Base-by-base conservation (phyloP, 2,888 invertebrate genomes). In the Trisateles emortualis region DNA sequence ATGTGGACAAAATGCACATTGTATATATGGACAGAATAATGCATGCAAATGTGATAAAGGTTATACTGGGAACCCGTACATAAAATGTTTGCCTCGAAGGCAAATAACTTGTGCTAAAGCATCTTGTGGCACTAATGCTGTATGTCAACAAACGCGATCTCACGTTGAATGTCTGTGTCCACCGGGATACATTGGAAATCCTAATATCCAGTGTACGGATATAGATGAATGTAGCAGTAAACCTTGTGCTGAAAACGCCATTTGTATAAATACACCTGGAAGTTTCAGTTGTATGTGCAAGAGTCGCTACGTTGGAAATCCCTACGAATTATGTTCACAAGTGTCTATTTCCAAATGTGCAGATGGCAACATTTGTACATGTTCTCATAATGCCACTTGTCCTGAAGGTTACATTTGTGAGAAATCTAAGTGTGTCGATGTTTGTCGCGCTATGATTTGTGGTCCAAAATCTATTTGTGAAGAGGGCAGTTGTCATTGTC, bases 271-370 rank as follows among this genome's bases (percentile, higher is more conserved):
- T 81, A 96, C 97, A 0, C 95, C 96, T 10, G 98, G 98, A 46
- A 96, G 96, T 72, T 98, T 96, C 81, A 97, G 97, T 79, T 99
- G 99, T 83, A 95, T 96, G 33, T 99, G 99, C 79, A 95, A 96
- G 79, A 96, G 96, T 60, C 96, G 96, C 42, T 96, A 95, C 80
- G 95, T 96, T 52, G 98, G 98, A 41, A 98, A 98, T 93, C 98
- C 98, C 0, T 98, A 97, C 78, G 94, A 95, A 59, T 95, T 96
- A 76, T 98, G 98, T 78, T 95, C 96, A 35, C 94, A 95, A 78
- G 93, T 96, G 16, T 94, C 95, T 67, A 93, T 95, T 38, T 94
- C 95, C 11, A 94, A 95, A 67, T 97, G 97, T 76, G 90, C 94
- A 42, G 95, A 96, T 76, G 95, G 96, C 0, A 87, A 87, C 13